Base-by-base conservation (phyloP, 2,797 vertebrate genomes). In the Sebastes kiyomatsui region DNA sequence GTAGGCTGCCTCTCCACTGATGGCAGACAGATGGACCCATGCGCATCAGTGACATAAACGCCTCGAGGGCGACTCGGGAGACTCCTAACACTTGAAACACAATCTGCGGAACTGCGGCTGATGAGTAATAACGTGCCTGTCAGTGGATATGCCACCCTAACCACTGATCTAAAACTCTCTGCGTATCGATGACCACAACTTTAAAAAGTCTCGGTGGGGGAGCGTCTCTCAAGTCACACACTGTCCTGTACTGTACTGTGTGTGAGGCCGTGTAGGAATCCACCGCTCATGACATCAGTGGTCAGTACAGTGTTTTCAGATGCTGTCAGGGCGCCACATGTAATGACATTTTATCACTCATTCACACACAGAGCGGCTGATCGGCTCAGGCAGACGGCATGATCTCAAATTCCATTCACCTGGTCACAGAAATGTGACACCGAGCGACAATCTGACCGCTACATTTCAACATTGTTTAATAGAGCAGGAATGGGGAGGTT, bases 41-140 rank as follows among this genome's bases (percentile, higher is more conserved):
- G 80, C 88, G 30, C 83, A 84, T 89, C 87, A 77, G 87, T 94
- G 94, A 95, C 93, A 96, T 91, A 93, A 94, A 94, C 82, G 87
- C 92, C 89, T 90, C 7, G 77, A 90, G 87, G 93, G 90, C 84
- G 87, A 93, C 91, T 94, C 38, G 72, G 94, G 95, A 95, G 92
- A 95, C 92, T 95, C 94, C 94, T 92, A 85, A 91, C 89, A 90
- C 90, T 81, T 95, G 96, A 95, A 96, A 96, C 68, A 92, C 80
- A 92, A 96, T 95, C 94, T 91, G 92, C 92, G 92, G 94, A 94
- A 95, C 94, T 89, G 92, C 85, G 92, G 86, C 93, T 92, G 95
- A 95, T 94, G 95, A 93, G 95, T 95, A 96, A 96, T 95, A 95
- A 95, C 89, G 75, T 67, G 73, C 67, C 92, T 92, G 94, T 95